Base-by-base conservation (phyloP, 2,888 invertebrate genomes). In the Quadroppia sp. region DNA sequence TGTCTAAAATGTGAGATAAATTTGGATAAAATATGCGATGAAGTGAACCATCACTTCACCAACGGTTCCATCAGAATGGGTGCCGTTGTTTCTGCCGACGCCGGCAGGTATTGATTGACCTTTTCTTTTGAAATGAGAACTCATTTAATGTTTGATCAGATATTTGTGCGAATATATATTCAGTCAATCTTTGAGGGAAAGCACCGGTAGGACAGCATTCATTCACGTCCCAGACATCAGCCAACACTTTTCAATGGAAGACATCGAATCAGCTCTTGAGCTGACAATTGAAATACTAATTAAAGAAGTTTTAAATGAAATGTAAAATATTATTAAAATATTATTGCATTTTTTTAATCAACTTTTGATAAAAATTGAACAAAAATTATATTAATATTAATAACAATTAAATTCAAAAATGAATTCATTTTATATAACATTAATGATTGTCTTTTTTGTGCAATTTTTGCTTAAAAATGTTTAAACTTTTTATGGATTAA, bases 91-190 rank as follows among this genome's bases (percentile, higher is more conserved):
- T 74, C 74, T 2, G 23, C 50, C 15, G 23, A 50, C n/a, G 74
- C 74, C 17, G 74, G 74, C 30, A 50, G 71, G 73, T 74, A 20
- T 74, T 45, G 4, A 9, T 20, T 42, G 13, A 17, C 45, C 17
- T 48, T 6, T 3, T 48, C 15, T 48, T 3, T 11, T 48, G 6
- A 17, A 11, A 15, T 48, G 17, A 53, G 20, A 53, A 25, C 53
- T 25, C 20, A 53, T 53, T 53, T 9, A 7, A 7, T 53, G 9
- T 23, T 25, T 25, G 6, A 15, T 4, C n/a, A 74, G 74, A 20
- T 74, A 20, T 67, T 40, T 74, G 15, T 74, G 74, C 50, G 74
- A 74, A 67, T 74, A 61, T 36, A 72, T 73, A 50, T 74, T 50
- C 20, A n/a, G 30, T 17, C 28, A 20, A 32, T 74, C 74, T n/a